Base-by-base conservation (phyloP, 2,797 vertebrate genomes). In the Falco biarmicus region DNA sequence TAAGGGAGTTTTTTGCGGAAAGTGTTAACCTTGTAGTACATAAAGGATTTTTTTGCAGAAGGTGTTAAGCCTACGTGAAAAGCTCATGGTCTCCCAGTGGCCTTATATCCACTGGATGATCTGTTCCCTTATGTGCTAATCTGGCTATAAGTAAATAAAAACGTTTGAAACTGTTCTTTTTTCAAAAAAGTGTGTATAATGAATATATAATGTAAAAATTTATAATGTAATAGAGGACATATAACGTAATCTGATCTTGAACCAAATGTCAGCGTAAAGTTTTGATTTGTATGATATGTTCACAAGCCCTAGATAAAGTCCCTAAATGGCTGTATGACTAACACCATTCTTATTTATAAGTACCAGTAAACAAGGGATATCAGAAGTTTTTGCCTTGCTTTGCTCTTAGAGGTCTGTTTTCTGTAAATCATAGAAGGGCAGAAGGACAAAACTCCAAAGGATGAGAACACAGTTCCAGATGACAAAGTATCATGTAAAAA, bases 391-490 rank as follows among this genome's bases (percentile, higher is more conserved):
- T 90, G 28, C 24, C 28, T 84, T 84, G 22, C 34, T 91, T 91
- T 93, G 69, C 78, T 25, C 68, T 86, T 65, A 63, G 15, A 47
- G 25, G 11, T 76, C n/a, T 97, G 37, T 88, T 95, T 96, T 74
- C 63, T 90, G 28, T 70, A 84, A 87, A 77, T 45, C 18, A 14
- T 4, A 64, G 19, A 41, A 63, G 4, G 10, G 4, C 37, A 85
- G 59, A 69, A 90, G 51, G 19, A 66, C 39, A 77, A 87, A 88
- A 90, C 43, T 47, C 5, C 18, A n/a, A 53, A 56, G 11, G n/a
- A 73, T 64, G 11, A 76, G 19, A 82, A 63, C 26, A 51, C 5
- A 70, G 19, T 10, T 34, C 16, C 5, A 6, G 24, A 14, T 66
- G 34, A 53, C 28, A 64, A 73, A 87, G 11, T 25, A 34, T 21